Base-by-base conservation (phyloP, 2,888 invertebrate species). In the Macaria liturata region DNA sequence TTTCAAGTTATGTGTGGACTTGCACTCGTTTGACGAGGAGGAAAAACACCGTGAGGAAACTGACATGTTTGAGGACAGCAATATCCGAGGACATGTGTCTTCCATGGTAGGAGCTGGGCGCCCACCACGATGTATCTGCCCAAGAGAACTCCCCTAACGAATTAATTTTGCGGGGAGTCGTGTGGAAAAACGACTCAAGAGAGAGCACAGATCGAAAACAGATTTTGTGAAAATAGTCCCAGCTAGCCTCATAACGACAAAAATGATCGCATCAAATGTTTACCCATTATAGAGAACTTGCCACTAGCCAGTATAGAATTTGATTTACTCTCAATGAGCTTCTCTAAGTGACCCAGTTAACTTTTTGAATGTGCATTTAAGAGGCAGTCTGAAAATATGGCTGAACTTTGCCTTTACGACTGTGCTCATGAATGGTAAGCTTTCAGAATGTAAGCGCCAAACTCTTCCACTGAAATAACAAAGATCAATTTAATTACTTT, bases 301-400 rank as follows among this genome's bases (percentile, higher is more conserved):
- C 49, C 40, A 46, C 44, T 49, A 42, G 7, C 49, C 40, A 46
- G 42, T 59, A 31, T 48, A 59, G 50, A 39, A 51, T 54, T 47
- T 54, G 54, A 54, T 59, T 54, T 59, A 59, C 53, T 46, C 50
- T 54, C 45, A 48, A 59, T 52, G 45, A 52, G 45, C 20, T 61
- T 57, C 48, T 49, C 48, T 52, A 39, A 61, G 51, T 48, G 54
- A 55, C 55, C 55, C 34, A 57, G 61, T 63, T 60, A 48, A 47
- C 57, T 59, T 57, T 62, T 61, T 63, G 65, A 64, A 63, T 66
- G 64, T 63, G 58, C 62, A 65, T 64, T 64, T 58, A 60, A 60
- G 49, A 53, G 46, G 56, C 53, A 47, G 39, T 47, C 50, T 57
- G 47, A 57, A 64, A 64, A 64, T 64, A 62, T 64, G 57, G 59